Base-by-base conservation (phyloP, 2,797 vertebrate genomes). In the Phoxinus dragarum region DNA sequence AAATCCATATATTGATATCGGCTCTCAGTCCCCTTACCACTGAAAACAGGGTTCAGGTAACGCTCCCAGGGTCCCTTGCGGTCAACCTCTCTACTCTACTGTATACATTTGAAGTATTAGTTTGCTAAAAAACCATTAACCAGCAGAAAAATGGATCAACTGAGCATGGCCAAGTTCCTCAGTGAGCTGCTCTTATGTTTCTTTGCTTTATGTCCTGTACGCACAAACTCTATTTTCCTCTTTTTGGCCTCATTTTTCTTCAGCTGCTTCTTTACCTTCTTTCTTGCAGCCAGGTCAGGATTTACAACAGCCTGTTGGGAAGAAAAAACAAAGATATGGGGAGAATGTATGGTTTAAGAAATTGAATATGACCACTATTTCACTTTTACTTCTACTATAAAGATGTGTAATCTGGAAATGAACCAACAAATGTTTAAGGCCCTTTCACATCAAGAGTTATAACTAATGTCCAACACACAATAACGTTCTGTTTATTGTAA, bases 241-340 rank as follows among this genome's bases (percentile, higher is more conserved):
- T 99, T 99, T 91, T 95, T 98, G 7, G 97, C 96, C 94, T 98
- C 97, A 0, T 94, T 96, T 95, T 99, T 99, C 91, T 96, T 99
- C 90, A 95, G 97, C 86, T 99, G 96, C 91, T 97, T 98, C 93
- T 99, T 99, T 49, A 99, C 86, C 90, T 99, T 99, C 93, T 96
- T 99, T 93, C 96, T 97, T n/a, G 98, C 98, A 59, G 98, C 98
- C 11, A 99, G 89, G 23, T 98, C 98, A 0, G 98, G 98, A 91
- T 99, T 98, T 0, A 96, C 94, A 66, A 99, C 98, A 69, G 97
- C 96, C 98, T 99, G 88, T 5, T 17, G 86, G 0, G 74, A 59
- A 80, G 23, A 68, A 27, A 27, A 27, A 27, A 27, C 27, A 27
- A 11, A 54, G 6, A 54, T 2, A 2, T 3, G 52, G 16, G 14